A percentile compares a stretch with the other conserved stretches of the same genome.
Conservation (phyloP, 2,797 vertebrate species). For the Hozukius guyotensis region DNA sequence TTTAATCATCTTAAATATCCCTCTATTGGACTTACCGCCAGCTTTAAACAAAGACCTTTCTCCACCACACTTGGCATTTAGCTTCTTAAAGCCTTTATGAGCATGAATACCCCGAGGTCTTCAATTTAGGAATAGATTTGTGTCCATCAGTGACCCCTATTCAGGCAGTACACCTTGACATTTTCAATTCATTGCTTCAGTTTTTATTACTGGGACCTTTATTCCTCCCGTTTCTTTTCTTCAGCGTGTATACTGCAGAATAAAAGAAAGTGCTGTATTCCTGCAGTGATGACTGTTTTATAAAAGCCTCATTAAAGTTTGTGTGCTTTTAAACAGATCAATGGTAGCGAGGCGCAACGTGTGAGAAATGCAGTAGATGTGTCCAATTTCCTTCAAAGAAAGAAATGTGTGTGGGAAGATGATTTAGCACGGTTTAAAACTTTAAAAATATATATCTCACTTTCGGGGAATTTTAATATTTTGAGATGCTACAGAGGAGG, state of each 20-base stretch:
- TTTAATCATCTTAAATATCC: slow-evolving; percentile 1
- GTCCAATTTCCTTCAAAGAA: neutral
- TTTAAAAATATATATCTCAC: neutral
- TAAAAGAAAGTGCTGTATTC: neutral
- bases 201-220: slow-evolving; percentile 5
- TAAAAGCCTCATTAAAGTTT: neutral
- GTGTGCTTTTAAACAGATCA: neutral
- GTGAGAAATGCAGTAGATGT: neutral
- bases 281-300: neutral
- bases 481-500: neutral
- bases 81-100: slow-evolving; percentile 18
- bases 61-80: slow-evolving; percentile 35
- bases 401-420: neutral
- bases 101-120: neutral
- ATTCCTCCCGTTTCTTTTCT: neutral
- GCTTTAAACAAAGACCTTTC: slow-evolving; percentile 19
- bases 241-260: neutral
- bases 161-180: slow-evolving; percentile 16
- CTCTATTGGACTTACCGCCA: neutral
- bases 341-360: rapidly evolving
- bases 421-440: neutral
- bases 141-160: neutral
- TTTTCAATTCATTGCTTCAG: slow-evolving; percentile 25
- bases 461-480: neutral
- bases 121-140: slow-evolving; percentile 10